Conservation (phyloP, 2,888 invertebrate species). For the Aphidius colemani region DNA sequence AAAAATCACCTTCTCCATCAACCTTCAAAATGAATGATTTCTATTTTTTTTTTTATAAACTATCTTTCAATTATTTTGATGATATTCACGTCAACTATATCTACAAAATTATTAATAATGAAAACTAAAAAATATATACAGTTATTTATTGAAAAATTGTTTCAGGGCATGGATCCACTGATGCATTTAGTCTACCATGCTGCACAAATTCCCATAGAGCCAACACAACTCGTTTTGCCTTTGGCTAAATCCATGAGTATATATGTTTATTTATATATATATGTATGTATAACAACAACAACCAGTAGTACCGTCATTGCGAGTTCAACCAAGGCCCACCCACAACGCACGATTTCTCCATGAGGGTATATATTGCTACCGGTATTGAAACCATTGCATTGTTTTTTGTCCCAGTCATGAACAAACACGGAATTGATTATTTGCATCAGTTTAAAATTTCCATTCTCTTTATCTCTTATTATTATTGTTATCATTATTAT, state of each 20-base stretch:
- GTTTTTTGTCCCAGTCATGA: conserved; percentile 54
- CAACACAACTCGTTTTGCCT: conserved; percentile 34
- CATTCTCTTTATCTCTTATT: background rate
- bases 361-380: conserved; percentile 51
- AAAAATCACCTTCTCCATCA: background rate
- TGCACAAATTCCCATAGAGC: conserved; percentile 51
- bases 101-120: background rate
- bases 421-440: conserved; percentile 49
- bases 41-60: background rate
- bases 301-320: conserved; percentile 40
- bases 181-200: conserved; percentile 49
- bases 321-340: conserved; percentile 51
- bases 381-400: conserved; percentile 60
- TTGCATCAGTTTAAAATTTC: conserved; percentile 45
- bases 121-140: too few species aligned
- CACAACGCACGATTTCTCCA: conserved; percentile 58
- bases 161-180: too few species aligned
- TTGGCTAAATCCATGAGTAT: conserved; percentile 35
- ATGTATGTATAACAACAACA: conserved; percentile 12
- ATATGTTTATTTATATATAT: conserved; percentile 5
- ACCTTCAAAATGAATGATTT: background rate
- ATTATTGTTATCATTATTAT: background rate
- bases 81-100: background rate
- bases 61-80: background rate
- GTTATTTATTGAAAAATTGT: too few species aligned